A percentile compares a stretch with the other conserved stretches of the same genome.
phyloP scores from a whole-genome alignment of 1,140 invertebrate genomes.

The Zaprionus capensis region DNA sequence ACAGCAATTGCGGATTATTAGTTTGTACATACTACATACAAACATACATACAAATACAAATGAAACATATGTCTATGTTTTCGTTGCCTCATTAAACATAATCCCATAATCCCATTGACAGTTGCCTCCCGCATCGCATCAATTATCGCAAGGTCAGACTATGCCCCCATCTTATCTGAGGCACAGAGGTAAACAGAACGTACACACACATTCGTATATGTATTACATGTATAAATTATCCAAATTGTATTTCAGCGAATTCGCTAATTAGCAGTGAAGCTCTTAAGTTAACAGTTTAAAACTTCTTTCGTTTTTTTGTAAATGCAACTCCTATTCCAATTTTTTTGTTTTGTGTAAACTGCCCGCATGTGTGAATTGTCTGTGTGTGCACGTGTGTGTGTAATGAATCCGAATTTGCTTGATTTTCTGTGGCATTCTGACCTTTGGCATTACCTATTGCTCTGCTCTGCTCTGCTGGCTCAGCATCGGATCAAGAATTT shows the following conservation, averaged over 20 bases:
- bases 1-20: slow-evolving; percentile 10
- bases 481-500: slow-evolving; percentile 31
- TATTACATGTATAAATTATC: neutral
- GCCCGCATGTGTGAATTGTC: neutral
- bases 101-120: slow-evolving; percentile 54
- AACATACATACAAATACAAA: neutral
- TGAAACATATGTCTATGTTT: slow-evolving; percentile 19
- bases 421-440: slow-evolving; percentile 46
- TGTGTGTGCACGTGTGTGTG: slow-evolving; percentile 1
- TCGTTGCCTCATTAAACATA: slow-evolving; percentile 54
- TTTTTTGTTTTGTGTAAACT: neutral
- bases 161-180: slow-evolving; percentile 2
- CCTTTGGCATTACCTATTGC: slow-evolving; percentile 37
- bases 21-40: neutral
- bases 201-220: neutral
- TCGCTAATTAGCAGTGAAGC: neutral
- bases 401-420: slow-evolving; percentile 16
- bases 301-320: neutral
- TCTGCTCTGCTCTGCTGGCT: slow-evolving; percentile 17
- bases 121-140: slow-evolving; percentile 36
- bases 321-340: neutral
- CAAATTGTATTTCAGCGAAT: neutral
- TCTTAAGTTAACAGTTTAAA: neutral
- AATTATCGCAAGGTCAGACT: slow-evolving; percentile 22
- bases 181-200: neutral